Conservation (phyloP, 2,113 vertebrate genomes). For the Circaetus cinerascens region DNA sequence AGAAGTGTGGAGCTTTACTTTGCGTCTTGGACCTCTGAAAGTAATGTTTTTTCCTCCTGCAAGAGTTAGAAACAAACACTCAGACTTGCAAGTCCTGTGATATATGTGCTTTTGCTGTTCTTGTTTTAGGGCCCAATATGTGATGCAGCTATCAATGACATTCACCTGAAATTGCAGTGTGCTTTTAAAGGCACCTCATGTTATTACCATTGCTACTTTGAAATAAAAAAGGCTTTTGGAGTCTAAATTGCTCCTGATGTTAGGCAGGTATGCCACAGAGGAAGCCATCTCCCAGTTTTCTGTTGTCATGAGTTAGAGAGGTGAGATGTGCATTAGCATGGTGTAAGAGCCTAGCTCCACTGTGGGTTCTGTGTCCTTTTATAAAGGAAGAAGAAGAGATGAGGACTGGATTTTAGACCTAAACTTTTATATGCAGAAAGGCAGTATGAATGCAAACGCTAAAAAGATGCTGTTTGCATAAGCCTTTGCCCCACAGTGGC, state of each 20-base stretch:
- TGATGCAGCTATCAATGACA: not conserved
- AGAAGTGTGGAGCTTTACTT: not conserved
- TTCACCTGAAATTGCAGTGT: not conserved
- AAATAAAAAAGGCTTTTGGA: not conserved
- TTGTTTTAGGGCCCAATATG: not conserved
- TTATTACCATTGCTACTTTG: not conserved
- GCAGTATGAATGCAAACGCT: not conserved
- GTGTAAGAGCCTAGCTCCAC: not conserved
- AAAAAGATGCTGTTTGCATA: not conserved
- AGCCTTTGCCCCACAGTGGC: not conserved
- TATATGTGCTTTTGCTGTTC: not conserved
- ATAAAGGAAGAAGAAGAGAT: not conserved
- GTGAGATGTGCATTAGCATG: not conserved
- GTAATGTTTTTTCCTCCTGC: not conserved
- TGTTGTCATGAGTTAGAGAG: not conserved
- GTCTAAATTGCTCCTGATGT: not conserved
- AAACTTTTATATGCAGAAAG: not conserved
- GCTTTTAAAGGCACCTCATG: not conserved
- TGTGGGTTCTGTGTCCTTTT: not conserved
- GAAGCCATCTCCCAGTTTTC: not conserved
- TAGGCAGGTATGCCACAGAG: not conserved
- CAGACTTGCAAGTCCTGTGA: not conserved
- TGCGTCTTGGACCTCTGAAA: not conserved
- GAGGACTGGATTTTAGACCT: not conserved
- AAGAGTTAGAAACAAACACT: not conserved